Base-by-base conservation (phyloP, 2,888 invertebrate species). In the Apamea anceps region DNA sequence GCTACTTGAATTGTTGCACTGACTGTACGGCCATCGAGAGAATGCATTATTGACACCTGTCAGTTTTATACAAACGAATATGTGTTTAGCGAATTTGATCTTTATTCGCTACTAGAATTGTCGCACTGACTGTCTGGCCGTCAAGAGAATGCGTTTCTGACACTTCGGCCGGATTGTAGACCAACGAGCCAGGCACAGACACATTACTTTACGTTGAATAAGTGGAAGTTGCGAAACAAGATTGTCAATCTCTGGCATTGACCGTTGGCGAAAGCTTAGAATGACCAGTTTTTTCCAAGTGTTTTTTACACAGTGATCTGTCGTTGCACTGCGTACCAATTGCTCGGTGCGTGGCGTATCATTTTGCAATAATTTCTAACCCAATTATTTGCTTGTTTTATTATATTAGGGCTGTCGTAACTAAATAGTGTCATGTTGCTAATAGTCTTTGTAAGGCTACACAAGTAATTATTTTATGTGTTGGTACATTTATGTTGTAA, bases 211-310 rank as follows among this genome's bases (percentile, higher is more conserved):
- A 74, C 66, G 57, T 79, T 54, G n/a, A 37, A 57, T 32, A 72
- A 72, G 75, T 76, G 54, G 73, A 75, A 82, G 82, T 90, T 80
- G 87, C 87, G 84, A 90, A 91, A 92, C 93, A 85, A 91, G 92
- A 90, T 90, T 89, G 90, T 67, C 82, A 88, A 87, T 90, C 88
- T 89, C 90, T 93, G 93, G 93, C 95, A 95, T 93, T 95, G 95
- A 94, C 95, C 95, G 93, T 88, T 84, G 84, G 95, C 92, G 96
- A 95, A 95, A 95, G 96, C 92, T 91, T 84, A 79, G 28, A 84
- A 84, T 85, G 85, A 92, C 92, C 77, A 84, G 92, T 92, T 93
- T 82, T 90, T 80, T 68, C 75, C 76, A 76, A 79, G 76, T 76
- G 81, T 87, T 85, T 82, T 84, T 81, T 87, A 81, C 63, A 75